Base-by-base conservation (phyloP, 64 coral and sea anemone species). In the Platygyra sinensis region DNA sequence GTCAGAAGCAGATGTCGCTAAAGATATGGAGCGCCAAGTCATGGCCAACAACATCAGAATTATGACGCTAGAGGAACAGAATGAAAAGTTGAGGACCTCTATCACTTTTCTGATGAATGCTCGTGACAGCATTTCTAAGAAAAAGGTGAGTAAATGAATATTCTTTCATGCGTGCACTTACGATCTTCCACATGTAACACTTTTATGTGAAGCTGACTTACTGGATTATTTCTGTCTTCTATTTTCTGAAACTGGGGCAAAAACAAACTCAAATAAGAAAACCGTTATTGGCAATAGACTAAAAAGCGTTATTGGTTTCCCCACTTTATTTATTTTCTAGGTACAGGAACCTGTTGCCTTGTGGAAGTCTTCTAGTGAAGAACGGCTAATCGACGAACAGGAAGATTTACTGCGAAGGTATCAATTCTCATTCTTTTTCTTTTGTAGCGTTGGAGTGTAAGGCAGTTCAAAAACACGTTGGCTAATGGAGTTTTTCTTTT, bases 41-140 rank as follows among this genome's bases (percentile, higher is more conserved):
- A 98, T 98, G 89, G 86, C 96, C 17, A 98, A 98, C 65, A 98
- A 98, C 69, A 94, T 98, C 67, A 74, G 96, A 38, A 98, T 98
- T 28, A 36, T 92, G 72, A 94, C 88, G 19, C 79, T 98, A 9
- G 96, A 94, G 60, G 86, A 98, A 20, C 96, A 98, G 55, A 98
- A 98, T 57, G 96, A 98, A 22, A 98, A 93, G 84, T 74, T 98
- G 52, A 89, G 96, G 87, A 98, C 92, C 30, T 98, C 96, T 0
- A 94, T 98, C 16, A 19, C 92, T 8, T 72, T 94, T 25, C 74
- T 98, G 8, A 79, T 92, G 30, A 87, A 94, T 59, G 77, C 89
- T 10, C 77, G 82, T 28, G 82, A 49, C 13, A 94, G 91, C 57
- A 75, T 80, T 69, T 67, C 76, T 1, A 94, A 55, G 55, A 98